phyloP scores from a whole-genome alignment of 2,888 invertebrate species.

The Thecocarcelia acutangulata region DNA sequence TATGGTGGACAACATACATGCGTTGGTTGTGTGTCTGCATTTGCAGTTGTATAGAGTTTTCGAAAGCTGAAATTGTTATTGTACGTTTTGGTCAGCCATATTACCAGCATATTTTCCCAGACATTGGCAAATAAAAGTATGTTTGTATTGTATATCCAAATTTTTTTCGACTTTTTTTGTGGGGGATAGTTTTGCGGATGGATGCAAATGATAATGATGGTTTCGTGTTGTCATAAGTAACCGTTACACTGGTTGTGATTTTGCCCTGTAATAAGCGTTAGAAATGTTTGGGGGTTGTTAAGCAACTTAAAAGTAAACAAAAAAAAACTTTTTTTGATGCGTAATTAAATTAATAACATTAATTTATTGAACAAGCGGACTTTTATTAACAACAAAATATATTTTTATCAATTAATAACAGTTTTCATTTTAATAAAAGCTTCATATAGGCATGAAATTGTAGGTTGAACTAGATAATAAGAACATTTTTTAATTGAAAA shows the following conservation, averaged over 20 bases:
- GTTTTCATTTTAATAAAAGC: no score
- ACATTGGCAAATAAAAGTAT: constrained; percentile 56
- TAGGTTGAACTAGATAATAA: no score
- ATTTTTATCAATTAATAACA: no score
- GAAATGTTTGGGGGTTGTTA: background rate
- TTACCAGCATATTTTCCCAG: constrained; percentile 67
- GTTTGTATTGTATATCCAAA: constrained; percentile 17
- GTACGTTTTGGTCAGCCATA: constrained; percentile 67
- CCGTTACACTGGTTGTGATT: constrained; percentile 50
- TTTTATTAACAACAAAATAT: no score
- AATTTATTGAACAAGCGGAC: no score
- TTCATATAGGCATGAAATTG: no score
- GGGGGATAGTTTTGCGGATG: constrained; percentile 64
- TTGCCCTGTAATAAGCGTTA: constrained; percentile 16
- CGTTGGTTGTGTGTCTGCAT: constrained; percentile 54
- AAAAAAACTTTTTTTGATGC: no score
- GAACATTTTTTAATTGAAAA: no score
- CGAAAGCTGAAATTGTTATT: constrained; percentile 64
- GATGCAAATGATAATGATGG: constrained; percentile 56
- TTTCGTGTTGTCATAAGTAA: constrained; percentile 58
- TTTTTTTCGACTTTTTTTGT: constrained; percentile 25
- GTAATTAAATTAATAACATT: no score
- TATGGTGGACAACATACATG: constrained; percentile 53
- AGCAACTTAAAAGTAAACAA: no score
- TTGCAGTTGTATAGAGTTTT: constrained; percentile 15